Percentiles rank a stretch among this genome's conserved stretches.
These are phyloP conservation scores for Linnaemya vulpina DNA, from an alignment of 2,888 invertebrate genomes.

Conservation along the genomic window DNA sequence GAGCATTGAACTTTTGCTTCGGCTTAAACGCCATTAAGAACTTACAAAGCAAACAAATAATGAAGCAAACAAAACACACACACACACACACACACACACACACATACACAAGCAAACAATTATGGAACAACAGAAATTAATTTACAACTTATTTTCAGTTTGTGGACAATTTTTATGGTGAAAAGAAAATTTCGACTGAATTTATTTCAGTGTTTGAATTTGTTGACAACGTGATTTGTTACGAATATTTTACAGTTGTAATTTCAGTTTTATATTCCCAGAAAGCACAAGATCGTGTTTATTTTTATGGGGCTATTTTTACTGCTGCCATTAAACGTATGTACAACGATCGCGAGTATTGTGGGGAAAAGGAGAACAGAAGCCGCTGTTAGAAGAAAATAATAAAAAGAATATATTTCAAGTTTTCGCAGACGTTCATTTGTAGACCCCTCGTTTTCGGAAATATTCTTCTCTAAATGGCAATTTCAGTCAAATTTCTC, in stretches of 20 bases:
- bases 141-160: slow-evolving; percentile 43
- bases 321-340: neutral
- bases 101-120: slow-evolving; percentile 13
- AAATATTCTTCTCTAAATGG: too few species aligned
- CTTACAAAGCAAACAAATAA: slow-evolving; percentile 39
- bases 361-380: too few species aligned
- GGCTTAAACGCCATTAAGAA: slow-evolving; percentile 58
- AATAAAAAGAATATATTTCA: too few species aligned
- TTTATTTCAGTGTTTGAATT: neutral
- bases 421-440: too few species aligned
- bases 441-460: too few species aligned
- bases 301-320: neutral
- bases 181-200: slow-evolving; percentile 39
- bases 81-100: too few species aligned
- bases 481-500: too few species aligned
- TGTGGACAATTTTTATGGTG: slow-evolving; percentile 20
- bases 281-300: neutral
- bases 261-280: neutral
- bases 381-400: too few species aligned
- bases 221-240: slow-evolving; percentile 15
- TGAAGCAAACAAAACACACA: slow-evolving; percentile 22
- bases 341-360: neutral
- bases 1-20: slow-evolving; percentile 70
- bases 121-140: slow-evolving; percentile 51
- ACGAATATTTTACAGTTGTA: slow-evolving; percentile 3